Base-by-base conservation (phyloP, 2,888 invertebrate species). In the Alentia gelatinosa region DNA sequence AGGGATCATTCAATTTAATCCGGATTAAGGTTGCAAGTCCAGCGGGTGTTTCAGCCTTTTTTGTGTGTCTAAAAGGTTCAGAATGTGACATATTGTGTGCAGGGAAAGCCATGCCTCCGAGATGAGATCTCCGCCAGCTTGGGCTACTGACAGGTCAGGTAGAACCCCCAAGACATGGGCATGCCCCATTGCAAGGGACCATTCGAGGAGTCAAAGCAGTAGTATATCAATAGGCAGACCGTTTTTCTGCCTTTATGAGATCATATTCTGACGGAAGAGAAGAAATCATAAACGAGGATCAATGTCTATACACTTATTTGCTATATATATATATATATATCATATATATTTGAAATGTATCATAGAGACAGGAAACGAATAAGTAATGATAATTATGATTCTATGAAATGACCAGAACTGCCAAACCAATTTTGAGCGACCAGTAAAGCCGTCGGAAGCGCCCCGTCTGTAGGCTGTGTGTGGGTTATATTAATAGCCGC, bases 341-440 rank as follows among this genome's bases (percentile, higher is more conserved):
- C 19, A 63, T 63, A 35, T 79, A 79, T 79, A 79, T 79, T 79
- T 79, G 79, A 79, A 79, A 79, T 79, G 79, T 79, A 79, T 79
- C 37, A 79, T 68, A 68, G 26, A 30, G 33, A 37, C 74, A 74
- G 26, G 26, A 33, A 74, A 26, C 33, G 15, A 26, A 30, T 12
- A 33, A 74, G 74, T 26, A 30, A 74, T 74, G 0, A 74, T 30
- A 26, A 86, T 12, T 37, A 79, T 37, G 35, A 79, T 37, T 35
- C 37, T 79, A 1, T 37, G 35, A 39, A 35, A 12, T 79, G 79
- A 79, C 79, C 79, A 79, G 37, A 79, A 79, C 79, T 79, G 79
- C 79, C 79, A 79, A 79, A 79, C 39, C 79, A 79, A 79, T 15
- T 12, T 37, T 35, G 39, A 35, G 79, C 39, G 5, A 79, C 9